Evolutionary conservation across 2,113 vertebrate species (phyloP), one percentile per base, ranked within the genome.

Genomic region (Sebastes schlegelii): DNA sequence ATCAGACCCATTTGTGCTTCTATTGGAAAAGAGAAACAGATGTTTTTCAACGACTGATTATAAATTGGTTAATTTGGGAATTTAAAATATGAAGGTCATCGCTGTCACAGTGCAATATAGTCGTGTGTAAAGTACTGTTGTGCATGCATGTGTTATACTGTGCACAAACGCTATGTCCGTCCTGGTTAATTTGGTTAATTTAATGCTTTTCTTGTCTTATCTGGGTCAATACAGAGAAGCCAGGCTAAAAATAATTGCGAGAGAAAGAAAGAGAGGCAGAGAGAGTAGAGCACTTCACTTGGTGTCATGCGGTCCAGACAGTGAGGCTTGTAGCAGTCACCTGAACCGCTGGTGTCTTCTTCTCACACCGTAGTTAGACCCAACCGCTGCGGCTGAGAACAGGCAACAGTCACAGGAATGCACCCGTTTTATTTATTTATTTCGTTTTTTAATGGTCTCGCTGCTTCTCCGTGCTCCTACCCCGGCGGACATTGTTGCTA

Each of bases 211-310:
- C 83, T 85, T 82, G 51, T 69, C 55, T 34, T 82, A 88, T 88
- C 43, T 91, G 79, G 88, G 91, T 89, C 91, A 92, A 51, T 45
- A 66, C 45, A 58, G 54, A 82, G 79, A 69, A 86, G 45, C 12
- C 52, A 75, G 40, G 65, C 83, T 92, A 86, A 89, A 91, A 85
- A 86, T 88, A 92, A 80, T 72, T 78, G 63, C 63, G 10, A 52
- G 46, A 54, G 26, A 57, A 61, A 51, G 23, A 23, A 13, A n/a
- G 60, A 60, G 52, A 61, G 23, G 49, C 67, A 65, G 43, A 61
- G 65, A 34, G 13, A 58, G 40, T 21, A 34, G 13, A 58, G 40
- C 26, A 11, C 71, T 43, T 78, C 74, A 57, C 65, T 78, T 55
- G 43, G 23, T 81, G 66, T 80, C 76, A 62, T 49, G 62, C n/a